phyloP scores from a whole-genome alignment of 2,888 invertebrate species.

The Melinopterus prodromus region DNA sequence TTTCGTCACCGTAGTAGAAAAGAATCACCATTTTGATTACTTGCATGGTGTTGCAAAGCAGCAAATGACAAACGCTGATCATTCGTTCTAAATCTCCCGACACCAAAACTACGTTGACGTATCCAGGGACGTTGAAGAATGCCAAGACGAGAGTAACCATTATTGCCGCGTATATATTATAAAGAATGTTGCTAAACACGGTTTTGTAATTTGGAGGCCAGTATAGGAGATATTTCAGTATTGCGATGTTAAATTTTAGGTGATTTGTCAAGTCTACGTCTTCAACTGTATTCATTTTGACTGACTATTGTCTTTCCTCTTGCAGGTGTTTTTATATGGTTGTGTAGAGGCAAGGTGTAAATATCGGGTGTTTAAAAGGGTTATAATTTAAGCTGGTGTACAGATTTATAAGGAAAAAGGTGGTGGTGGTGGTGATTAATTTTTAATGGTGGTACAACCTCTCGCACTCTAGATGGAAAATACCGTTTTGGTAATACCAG shows the following conservation, averaged over 20 bases:
- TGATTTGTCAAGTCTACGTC: background rate
- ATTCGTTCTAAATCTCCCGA: slow-evolving; percentile 54
- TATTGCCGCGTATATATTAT: slow-evolving; percentile 19
- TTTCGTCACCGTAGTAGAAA: slow-evolving; percentile 29
- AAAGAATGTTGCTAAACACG: background rate
- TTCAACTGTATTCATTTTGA: background rate
- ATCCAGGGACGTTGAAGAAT: slow-evolving; percentile 61
- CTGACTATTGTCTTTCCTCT: background rate
- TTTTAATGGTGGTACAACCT: too few species aligned
- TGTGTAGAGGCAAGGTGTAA: background rate
- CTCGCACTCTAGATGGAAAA: too few species aligned
- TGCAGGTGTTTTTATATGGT: background rate
- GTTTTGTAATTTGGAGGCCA: slow-evolving; percentile 25
- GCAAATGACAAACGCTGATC: slow-evolving; percentile 48
- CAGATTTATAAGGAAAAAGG: background rate
- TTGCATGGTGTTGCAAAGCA: slow-evolving; percentile 48
- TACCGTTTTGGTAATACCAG: too few species aligned
- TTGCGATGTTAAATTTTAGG: background rate
- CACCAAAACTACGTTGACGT: slow-evolving; percentile 61
- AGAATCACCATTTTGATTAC: slow-evolving; percentile 37
- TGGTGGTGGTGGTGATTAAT: too few species aligned
- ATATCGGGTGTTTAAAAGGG: background rate
- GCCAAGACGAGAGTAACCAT: slow-evolving; percentile 51
- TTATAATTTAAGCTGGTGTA: background rate
- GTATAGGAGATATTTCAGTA: slow-evolving; percentile 24